Base-by-base conservation (phyloP, 2,888 invertebrate species). In the Drosophila differens region DNA sequence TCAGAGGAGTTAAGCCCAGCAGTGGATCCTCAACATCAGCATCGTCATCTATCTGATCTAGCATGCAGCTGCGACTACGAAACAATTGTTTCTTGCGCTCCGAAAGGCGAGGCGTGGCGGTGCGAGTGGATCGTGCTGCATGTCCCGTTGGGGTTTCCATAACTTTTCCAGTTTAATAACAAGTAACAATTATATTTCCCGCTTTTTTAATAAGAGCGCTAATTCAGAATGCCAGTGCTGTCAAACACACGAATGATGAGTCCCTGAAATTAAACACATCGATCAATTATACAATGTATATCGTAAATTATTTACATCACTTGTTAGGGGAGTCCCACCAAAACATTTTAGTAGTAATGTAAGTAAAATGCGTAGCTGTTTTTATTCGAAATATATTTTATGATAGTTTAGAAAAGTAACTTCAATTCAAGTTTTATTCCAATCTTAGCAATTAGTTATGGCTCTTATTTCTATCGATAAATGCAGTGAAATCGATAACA, bases 41-140 rank as follows among this genome's bases (percentile, higher is more conserved):
- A 14, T 85, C 79, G 30, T 88, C 87, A 3, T 86, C 81, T 32
- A 79, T 63, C 59, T 88, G 62, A 28, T 77, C 70, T 25, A 80
- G 35, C 53, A 52, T 69, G 47, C 70, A 57, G 25, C 60, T 69
- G 5, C 76, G 73, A 32, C 82, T 81, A 5, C 68, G 63, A 85
- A 96, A 96, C 76, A 96, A 93, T 77, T 95, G 95, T 77, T 96
- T 95, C 85, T 96, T 95, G 35, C 96, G 94, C 79, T 95, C 95
- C 0, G 95, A 94, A 91, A 95, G 94, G 84, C 94, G 94, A 3
- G 95, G 95, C 2, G 96, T 95, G 22, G 91, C 91, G 51, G 79
- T 85, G 35, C 92, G 91, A 30, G 78, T 67, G 12, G 89, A 70
- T 14, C 91, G 91, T 37, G 30, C 32, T 62, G 79, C 70, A 25